Conservation (phyloP, 2,888 invertebrate genomes). For the Euplagia quadripunctaria region DNA sequence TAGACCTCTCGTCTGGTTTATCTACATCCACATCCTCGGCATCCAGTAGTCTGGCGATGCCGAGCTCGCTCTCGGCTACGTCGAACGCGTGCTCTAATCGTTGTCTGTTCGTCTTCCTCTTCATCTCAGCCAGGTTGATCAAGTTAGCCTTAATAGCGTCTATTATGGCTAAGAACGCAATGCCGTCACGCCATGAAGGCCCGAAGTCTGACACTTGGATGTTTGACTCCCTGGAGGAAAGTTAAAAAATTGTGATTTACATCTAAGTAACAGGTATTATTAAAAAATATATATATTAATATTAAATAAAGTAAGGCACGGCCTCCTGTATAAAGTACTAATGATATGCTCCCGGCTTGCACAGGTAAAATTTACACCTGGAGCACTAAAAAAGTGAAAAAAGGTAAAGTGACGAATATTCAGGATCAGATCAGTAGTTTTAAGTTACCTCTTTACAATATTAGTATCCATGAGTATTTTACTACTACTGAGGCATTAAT, state of each 20-base stretch:
- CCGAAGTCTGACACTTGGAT: slow-evolving; percentile 97
- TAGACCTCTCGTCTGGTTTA: slow-evolving; percentile 98
- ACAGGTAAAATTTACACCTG: no score
- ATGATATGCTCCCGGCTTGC: rapidly evolving
- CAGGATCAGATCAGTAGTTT: no score
- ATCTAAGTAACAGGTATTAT: no score
- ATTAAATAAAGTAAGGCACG: background rate
- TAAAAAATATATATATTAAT: background rate
- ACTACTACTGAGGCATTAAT: no score
- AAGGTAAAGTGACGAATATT: no score
- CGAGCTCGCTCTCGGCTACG: slow-evolving; percentile 96
- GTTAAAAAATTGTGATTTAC: background rate
- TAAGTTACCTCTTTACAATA: no score
- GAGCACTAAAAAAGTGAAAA: no score
- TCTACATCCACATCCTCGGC: slow-evolving; percentile 98
- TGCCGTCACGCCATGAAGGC: slow-evolving; percentile 97
- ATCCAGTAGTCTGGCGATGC: slow-evolving; percentile 96
- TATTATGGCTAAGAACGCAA: slow-evolving; percentile 97
- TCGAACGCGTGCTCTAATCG: slow-evolving; percentile 97
- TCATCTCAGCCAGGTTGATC: slow-evolving; percentile 94
- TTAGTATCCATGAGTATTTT: no score
- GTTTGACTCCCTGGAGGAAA: slow-evolving; percentile 91
- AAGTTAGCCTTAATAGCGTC: slow-evolving; percentile 97
- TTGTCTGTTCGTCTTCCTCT: slow-evolving; percentile 91
- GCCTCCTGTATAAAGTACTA: background rate